phyloP scores from a whole-genome alignment of 2,797 vertebrate genomes.

The Arctocebus calabarensis region DNA sequence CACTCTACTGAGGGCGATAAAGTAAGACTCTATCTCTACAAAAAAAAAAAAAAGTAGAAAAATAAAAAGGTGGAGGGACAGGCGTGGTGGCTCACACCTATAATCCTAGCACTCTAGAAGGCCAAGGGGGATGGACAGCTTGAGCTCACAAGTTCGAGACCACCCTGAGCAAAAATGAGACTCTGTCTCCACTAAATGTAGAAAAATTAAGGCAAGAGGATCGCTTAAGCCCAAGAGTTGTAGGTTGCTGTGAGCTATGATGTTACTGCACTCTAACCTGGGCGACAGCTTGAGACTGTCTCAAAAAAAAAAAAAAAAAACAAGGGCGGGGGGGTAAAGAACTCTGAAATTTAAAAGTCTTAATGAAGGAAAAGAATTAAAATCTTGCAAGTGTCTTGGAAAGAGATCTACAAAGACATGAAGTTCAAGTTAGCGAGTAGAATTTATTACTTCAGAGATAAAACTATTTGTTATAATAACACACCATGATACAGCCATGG shows the following conservation, averaged over 20 bases:
- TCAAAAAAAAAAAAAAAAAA: background rate
- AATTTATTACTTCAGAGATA: slow-evolving; percentile 52
- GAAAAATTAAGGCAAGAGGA: background rate
- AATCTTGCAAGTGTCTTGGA: slow-evolving; percentile 29
- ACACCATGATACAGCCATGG: background rate
- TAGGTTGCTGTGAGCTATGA: background rate
- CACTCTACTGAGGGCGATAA: too few relatives aligned
- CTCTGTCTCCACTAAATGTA: too few relatives aligned
- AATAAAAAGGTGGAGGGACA: too few relatives aligned
- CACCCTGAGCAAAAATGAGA: too few relatives aligned
- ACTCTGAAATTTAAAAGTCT: slow-evolving; percentile 53
- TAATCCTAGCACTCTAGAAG: too few relatives aligned
- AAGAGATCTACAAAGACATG: slow-evolving; percentile 6
- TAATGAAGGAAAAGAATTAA: slow-evolving; percentile 53
- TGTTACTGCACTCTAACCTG: background rate
- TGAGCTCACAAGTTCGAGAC: too few relatives aligned
- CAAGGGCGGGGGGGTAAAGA: background rate
- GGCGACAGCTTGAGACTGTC: background rate
- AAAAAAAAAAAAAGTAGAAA: too few relatives aligned
- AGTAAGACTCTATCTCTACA: too few relatives aligned
- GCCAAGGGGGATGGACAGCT: too few relatives aligned
- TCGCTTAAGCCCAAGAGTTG: background rate
- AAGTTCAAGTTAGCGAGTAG: background rate
- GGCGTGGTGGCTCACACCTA: too few relatives aligned
- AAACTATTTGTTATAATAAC: slow-evolving; percentile 51